Evolutionary conservation across 1,140 invertebrate species (phyloP).

Genomic region (Lepidurus apus): DNA sequence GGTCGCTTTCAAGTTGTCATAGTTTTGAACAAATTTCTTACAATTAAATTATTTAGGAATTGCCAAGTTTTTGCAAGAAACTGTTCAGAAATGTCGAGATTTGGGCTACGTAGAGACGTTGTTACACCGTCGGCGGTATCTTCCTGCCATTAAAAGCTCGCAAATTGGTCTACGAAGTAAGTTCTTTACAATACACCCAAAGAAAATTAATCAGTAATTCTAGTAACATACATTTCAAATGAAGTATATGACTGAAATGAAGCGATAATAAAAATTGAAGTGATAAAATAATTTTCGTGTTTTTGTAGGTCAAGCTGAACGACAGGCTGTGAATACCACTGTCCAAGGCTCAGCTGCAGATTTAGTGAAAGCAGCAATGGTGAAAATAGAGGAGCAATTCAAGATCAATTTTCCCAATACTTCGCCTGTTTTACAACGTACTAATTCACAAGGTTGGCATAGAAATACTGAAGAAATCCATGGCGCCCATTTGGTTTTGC

Average conservation of each 20-base stretch:
- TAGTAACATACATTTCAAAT: not conserved
- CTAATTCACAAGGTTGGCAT: not conserved
- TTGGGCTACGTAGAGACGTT: slow-evolving; percentile 80
- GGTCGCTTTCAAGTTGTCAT: not conserved
- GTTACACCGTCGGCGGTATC: slow-evolving; percentile 65
- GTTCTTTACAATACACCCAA: slow-evolving; percentile 32
- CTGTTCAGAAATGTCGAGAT: slow-evolving; percentile 61
- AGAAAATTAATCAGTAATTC: not conserved
- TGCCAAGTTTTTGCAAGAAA: slow-evolving; percentile 37
- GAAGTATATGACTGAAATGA: no score
- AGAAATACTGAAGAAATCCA: slow-evolving; percentile 42
- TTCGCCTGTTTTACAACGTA: slow-evolving; percentile 29
- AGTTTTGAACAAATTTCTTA: not conserved
- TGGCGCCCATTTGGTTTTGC: slow-evolving; percentile 66
- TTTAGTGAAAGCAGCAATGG: slow-evolving; percentile 85
- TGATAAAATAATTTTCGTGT: slow-evolving; percentile 28
- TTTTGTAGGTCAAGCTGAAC: slow-evolving; percentile 70
- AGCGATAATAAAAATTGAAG: no score
- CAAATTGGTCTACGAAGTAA: slow-evolving; percentile 56
- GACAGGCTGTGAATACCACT: slow-evolving; percentile 90
- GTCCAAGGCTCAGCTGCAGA: slow-evolving; percentile 96
- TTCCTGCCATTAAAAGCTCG: slow-evolving; percentile 67
- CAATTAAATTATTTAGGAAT: slow-evolving; percentile 24
- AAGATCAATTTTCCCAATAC: slow-evolving; percentile 37
- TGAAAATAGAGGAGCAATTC: slow-evolving; percentile 61